Evolutionary conservation across 1,140 invertebrate genomes (phyloP), one percentile per base, ranked within the genome.

Genomic region (Hylaeus volcanicus): DNA sequence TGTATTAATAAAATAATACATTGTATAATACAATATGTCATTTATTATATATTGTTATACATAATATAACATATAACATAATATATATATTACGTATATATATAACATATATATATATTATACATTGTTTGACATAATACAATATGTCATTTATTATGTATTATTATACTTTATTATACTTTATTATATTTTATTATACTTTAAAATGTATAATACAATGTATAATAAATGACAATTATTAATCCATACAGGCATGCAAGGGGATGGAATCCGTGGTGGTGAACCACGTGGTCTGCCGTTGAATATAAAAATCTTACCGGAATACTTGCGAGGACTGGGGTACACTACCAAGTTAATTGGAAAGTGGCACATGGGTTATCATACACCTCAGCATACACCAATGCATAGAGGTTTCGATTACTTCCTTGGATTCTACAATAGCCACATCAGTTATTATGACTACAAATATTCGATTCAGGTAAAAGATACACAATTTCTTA

Each of bases 361-460:
- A 45, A 97, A 97, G 92, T 96, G 96, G 96, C 95, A 96, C 81
- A 89, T 96, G 45, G 96, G 96, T 0, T 95, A 94, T 84, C 94
- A 94, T 65, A 93, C 93, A n/a, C 93, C 91, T 72, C 93, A 94
- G 53, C 95, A 96, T 73, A 95, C 94, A 3, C 96, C 96, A 3
- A 93, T 94, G 9, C 88, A 93, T 51, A 91, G 96, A 66, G 96
- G 96, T 2, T 96, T 96, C 85, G 95, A 96, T 82, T 94, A 94
- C 15, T 95, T 95, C 90, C 91, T 96, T 45, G 96, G 96, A 4
- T 96, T 94, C 86, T 96, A 94, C 86, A 95, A 94, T 66, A 95
- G 95, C 15, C 94, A 94, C 72, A 94, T 95, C 43, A 94, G 94
- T 83, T 96, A 96, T 88, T 96, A 94, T 82, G 94, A 96, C 87